Evolutionary conservation across 2,888 invertebrate species (phyloP).

Genomic region (Sphecodes monilicornis): DNA sequence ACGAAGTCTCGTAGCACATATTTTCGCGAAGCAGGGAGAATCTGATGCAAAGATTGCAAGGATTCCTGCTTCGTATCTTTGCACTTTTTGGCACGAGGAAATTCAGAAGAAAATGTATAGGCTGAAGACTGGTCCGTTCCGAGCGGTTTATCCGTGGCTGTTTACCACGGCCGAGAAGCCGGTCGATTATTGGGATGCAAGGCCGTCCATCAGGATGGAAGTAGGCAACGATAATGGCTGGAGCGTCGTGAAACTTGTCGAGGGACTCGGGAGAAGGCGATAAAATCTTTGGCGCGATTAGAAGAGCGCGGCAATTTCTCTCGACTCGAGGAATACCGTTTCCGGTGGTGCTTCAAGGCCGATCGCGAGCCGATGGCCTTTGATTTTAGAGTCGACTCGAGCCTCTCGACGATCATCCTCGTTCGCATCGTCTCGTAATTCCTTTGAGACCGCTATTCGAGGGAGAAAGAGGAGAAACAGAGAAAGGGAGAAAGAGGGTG

Average conservation of each 20-base stretch:
- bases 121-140: not conserved
- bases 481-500: not conserved
- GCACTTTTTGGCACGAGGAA: not conserved
- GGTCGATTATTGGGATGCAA: not conserved
- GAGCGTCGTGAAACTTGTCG: constrained; percentile 3
- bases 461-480: not conserved
- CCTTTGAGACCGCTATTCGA: not conserved
- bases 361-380: constrained; percentile 54
- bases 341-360: constrained; percentile 61
- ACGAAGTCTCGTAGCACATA: not conserved
- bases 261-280: constrained; percentile 15
- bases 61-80: not conserved
- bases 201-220: constrained; percentile 19
- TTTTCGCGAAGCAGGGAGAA: not conserved
- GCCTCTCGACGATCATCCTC: constrained; percentile 23
- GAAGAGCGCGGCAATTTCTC: constrained; percentile 40
- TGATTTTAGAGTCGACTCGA: constrained; percentile 31
- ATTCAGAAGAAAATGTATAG: not conserved
- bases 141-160: not conserved
- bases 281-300: constrained; percentile 57
- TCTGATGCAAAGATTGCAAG: not conserved
- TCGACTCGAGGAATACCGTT: constrained; percentile 50
- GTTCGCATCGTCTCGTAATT: constrained; percentile 23
- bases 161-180: not conserved
- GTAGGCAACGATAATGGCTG: constrained; percentile 21